phyloP scores from a whole-genome alignment of 2,888 invertebrate genomes.

The Eudemis profundana region DNA sequence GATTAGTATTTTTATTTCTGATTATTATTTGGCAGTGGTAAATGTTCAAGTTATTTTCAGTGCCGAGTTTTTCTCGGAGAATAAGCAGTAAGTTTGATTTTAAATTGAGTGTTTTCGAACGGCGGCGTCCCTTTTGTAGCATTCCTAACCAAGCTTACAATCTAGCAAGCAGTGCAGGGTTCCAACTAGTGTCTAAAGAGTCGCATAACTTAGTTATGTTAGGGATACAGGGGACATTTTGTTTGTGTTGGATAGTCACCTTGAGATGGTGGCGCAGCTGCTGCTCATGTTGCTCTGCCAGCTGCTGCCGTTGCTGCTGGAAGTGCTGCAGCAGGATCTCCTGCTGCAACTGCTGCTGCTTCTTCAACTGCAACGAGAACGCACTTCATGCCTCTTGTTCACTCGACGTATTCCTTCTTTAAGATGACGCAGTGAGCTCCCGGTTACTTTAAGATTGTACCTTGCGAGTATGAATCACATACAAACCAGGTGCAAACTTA shows the following conservation, averaged over 20 bases:
- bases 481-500: too few relatives aligned
- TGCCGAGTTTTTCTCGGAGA: constrained; percentile 18
- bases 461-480: too few relatives aligned
- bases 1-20: constrained; percentile 30
- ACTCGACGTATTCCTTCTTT: neutral
- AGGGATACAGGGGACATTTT: too few relatives aligned
- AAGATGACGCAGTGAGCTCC: neutral
- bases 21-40: constrained; percentile 39
- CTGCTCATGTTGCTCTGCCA: constrained; percentile 95
- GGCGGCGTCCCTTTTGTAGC: too few relatives aligned
- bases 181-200: too few relatives aligned
- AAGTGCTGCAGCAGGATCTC: constrained; percentile 96
- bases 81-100: neutral
- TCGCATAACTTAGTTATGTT: too few relatives aligned
- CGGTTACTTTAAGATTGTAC: too few relatives aligned
- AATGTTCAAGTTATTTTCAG: constrained; percentile 25
- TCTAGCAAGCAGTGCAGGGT: too few relatives aligned
- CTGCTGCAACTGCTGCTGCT: constrained; percentile 96
- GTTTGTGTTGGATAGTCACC: constrained; percentile 77
- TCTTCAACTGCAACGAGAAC: constrained; percentile 91
- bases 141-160: too few relatives aligned
- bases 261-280: constrained; percentile 95
- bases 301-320: constrained; percentile 95
- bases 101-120: neutral
- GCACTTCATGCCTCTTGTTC: constrained; percentile 21